Base-by-base conservation (phyloP, 1,140 invertebrate species). In the Cataglyphis hispanica region DNA sequence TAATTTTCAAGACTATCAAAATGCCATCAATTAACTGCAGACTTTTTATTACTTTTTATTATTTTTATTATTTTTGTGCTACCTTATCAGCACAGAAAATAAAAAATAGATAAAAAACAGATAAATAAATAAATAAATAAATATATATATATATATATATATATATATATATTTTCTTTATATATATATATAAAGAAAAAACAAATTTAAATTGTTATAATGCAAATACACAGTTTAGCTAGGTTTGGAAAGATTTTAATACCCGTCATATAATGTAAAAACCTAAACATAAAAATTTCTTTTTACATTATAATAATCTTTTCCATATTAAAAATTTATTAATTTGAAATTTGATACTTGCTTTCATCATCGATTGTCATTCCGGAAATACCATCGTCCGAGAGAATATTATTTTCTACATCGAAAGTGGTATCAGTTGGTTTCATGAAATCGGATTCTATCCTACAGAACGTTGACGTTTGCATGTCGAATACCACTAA, bases 371-470 rank as follows among this genome's bases (percentile, higher is more conserved):
- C 37, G 0, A 3, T 4, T 61, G 74, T 10, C 16, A 61, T 43
- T 4, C 58, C 56, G 19, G 46, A 16, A 43, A 31, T 43, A 61
- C 74, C 25, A 25, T 43, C 56, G 0, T 61, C 0, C 1, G 43
- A 61, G 7, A 25, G 3, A 27, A 61, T 61, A 61, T 4, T 43
- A 13, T 16, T 25, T 3, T 27, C 8, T 31, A 76, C n/a, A 1
- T 37, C 60, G 8, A 43, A 76, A 43, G 0, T 13, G 3, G 56
- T 6, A 27, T 76, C 16, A 43, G 56, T 76, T 13, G 72, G 34
- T 60, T 61, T 43, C 74, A 76, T 76, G 37, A 2, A 76, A 40
- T 43, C 16, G 27, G 74, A 76, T 61, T 76, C 74, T 16, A 61
- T 43, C n/a, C 74, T 76, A 16, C 37, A 76, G 8, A 61, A 75